Percentiles rank a stretch among this genome's conserved stretches.
phyloP scores from a whole-genome alignment of 1,140 invertebrate genomes.

The Neodiprion pinetum region DNA sequence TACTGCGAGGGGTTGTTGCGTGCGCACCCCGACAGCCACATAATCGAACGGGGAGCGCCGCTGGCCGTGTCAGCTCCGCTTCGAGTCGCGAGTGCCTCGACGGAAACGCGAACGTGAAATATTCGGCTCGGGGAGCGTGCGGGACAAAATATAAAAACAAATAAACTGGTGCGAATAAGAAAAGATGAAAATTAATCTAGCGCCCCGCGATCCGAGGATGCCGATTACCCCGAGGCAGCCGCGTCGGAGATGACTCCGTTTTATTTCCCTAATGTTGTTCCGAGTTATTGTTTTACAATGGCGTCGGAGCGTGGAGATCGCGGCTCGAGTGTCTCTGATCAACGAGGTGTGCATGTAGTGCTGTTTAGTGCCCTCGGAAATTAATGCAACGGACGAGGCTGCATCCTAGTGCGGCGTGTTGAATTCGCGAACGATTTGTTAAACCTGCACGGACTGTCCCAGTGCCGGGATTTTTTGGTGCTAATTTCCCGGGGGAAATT shows the following conservation, averaged over 20 bases:
- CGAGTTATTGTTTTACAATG: conserved; percentile 2
- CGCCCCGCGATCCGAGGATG: too few species aligned
- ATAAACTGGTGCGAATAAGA: too few species aligned
- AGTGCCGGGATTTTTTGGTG: too few species aligned
- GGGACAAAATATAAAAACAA: too few species aligned
- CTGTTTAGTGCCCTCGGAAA: background rate
- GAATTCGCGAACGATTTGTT: too few species aligned
- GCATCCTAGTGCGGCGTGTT: too few species aligned
- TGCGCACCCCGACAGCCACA: conserved; percentile 55
- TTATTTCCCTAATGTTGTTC: background rate
- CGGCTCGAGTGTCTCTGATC: background rate
- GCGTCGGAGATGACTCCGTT: too few species aligned
- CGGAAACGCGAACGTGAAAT: background rate
- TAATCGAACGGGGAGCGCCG: conserved; percentile 62
- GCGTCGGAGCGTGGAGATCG: conserved; percentile 6
- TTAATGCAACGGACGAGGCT: background rate
- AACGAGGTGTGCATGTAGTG: background rate
- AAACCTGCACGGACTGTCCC: too few species aligned
- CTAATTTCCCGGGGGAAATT: too few species aligned
- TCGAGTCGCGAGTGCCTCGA: conserved; percentile 22
- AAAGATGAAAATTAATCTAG: too few species aligned
- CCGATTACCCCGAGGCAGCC: too few species aligned
- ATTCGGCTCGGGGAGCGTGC: background rate
- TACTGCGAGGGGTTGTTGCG: conserved; percentile 46
- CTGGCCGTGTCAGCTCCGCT: conserved; percentile 48